Base-by-base conservation (phyloP, 2,888 invertebrate species). In the Stenotaenia linearis region DNA sequence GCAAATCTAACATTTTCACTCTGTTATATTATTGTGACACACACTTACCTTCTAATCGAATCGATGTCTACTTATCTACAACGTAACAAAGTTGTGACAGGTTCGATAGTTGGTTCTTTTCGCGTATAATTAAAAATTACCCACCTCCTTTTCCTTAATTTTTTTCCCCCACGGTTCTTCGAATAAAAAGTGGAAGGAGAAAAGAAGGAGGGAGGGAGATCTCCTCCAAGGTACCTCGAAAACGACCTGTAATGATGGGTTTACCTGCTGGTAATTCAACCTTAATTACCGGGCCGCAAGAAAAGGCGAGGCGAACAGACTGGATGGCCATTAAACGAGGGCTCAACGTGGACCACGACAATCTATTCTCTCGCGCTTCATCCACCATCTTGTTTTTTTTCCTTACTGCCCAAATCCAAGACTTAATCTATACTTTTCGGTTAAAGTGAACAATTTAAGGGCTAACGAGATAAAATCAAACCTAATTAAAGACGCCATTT, bases 251-350 rank as follows among this genome's bases (percentile, higher is more conserved):
- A 56, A 56, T 56, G 56, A 56, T 56, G 56, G 56, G 56, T 56
- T 56, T 56, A 56, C 56, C 56, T 56, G 56, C 56, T 56, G 56
- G 56, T 56, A 56, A 56, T 56, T 56, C 56, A 56, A 56, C 56
- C 56, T 56, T 56, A 56, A 56, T 56, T 56, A 56, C 56, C 56
- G 56, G 56, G 56, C 56, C 56, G 56, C 56, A 56, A 56, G 56
- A 56, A 56, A 56, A 56, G 56, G 56, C 56, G 56, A 56, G 56
- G 56, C 56, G 56, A 56, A 56, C 21, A 56, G 56, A 56, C 56
- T 56, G n/a, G 56, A 56, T 56, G 56, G 56, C 56, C 56, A 56
- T 56, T 56, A 56, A 56, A 56, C 56, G 56, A 56, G 56, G 45
- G 56, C 56, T 56, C 56, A 56, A 56, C 56, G 6, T 23, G 56